Evolutionary conservation across 2,113 vertebrate genomes (phyloP).

Genomic region (Pomatorhinus ruficollis): DNA sequence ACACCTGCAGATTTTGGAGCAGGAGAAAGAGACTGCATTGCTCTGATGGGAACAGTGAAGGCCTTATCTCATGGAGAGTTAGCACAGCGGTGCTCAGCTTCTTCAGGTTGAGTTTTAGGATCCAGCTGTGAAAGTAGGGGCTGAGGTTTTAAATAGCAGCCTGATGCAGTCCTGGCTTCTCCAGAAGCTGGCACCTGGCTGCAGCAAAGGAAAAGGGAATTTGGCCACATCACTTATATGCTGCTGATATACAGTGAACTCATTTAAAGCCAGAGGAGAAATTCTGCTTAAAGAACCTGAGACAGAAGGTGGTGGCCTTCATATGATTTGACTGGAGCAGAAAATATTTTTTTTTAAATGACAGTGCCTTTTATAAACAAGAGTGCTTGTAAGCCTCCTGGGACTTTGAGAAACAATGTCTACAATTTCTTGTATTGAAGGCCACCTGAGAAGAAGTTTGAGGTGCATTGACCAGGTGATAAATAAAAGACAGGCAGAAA

Average conservation of each 20-base stretch:
- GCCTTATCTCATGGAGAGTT: fast-evolving
- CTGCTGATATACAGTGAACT: background rate
- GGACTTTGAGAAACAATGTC: background rate
- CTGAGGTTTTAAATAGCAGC: background rate
- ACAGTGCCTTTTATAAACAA: background rate
- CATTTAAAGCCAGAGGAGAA: background rate
- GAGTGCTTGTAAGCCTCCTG: background rate
- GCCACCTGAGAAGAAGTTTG: background rate
- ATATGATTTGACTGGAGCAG: background rate
- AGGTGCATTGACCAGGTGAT: background rate
- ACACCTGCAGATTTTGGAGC: background rate
- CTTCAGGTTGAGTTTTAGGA: background rate
- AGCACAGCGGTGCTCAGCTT: background rate
- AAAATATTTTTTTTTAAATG: background rate
- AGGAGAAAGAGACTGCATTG: background rate
- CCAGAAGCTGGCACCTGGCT: background rate
- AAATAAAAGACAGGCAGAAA: background rate
- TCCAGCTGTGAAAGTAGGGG: background rate
- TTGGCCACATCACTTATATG: background rate
- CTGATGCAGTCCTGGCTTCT: background rate
- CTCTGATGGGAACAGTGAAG: fast-evolving
- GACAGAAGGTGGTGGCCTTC: background rate
- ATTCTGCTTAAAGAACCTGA: background rate
- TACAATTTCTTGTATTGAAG: background rate
- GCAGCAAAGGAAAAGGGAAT: background rate